Evolutionary conservation across 2,113 vertebrate species (phyloP).

Genomic region (Notothenia rossii): DNA sequence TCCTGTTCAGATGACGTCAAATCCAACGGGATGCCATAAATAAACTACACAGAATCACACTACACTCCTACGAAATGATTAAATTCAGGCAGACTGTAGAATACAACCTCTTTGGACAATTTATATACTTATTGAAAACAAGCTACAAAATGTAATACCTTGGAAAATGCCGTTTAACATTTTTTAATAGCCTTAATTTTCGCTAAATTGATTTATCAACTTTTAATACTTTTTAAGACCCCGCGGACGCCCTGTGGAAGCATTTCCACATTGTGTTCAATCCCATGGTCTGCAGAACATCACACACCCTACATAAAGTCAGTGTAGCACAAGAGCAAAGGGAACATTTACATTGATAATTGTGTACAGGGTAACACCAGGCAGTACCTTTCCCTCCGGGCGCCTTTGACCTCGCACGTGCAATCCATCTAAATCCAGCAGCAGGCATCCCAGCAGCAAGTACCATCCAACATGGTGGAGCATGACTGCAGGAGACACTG

Average conservation of each 20-base stretch:
- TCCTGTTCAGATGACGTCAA: no score
- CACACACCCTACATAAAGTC: neutral
- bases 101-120: no score
- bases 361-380: neutral
- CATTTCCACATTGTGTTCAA: neutral
- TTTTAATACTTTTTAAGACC: no score
- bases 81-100: no score
- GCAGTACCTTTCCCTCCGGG: slow-evolving; percentile 62
- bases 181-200: no score
- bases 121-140: no score
- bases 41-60: no score
- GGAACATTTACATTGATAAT: neutral
- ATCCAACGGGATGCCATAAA: no score
- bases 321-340: slow-evolving; percentile 11
- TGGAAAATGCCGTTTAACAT: no score
- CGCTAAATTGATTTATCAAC: no score
- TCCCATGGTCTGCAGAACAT: neutral
- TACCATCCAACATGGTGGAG: slow-evolving; percentile 72
- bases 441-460: slow-evolving; percentile 75
- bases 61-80: no score
- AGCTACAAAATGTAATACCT: no score
- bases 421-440: slow-evolving; percentile 69
- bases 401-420: slow-evolving; percentile 56
- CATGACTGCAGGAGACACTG: slow-evolving; percentile 70
- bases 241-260: neutral